These are phyloP conservation scores for Pinctada fucata DNA, from an alignment of 2,888 invertebrate genomes.

Conservation along the genomic window DNA sequence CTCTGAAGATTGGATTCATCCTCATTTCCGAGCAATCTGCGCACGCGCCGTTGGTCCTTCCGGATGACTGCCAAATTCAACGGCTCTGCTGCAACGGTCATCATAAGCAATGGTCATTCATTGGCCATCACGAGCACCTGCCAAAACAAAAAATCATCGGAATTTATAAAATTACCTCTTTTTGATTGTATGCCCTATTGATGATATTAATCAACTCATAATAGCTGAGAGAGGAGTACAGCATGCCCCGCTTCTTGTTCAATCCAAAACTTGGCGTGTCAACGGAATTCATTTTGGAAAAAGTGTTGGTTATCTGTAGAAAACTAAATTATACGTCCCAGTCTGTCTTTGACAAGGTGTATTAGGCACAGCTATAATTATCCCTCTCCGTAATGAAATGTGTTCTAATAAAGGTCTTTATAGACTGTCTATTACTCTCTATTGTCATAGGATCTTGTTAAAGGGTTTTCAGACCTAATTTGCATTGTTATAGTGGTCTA, in stretches of 20 bases:
- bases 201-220: background rate
- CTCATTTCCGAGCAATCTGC: background rate
- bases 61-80: conserved; percentile 13
- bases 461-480: too few relatives aligned
- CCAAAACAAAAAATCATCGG: background rate
- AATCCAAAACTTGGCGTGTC: too few relatives aligned
- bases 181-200: background rate
- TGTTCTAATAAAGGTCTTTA: too few relatives aligned
- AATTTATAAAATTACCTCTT: background rate
- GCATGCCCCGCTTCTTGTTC: background rate
- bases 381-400: too few relatives aligned
- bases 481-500: too few relatives aligned
- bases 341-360: too few relatives aligned
- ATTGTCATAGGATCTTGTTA: too few relatives aligned
- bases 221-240: background rate
- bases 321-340: too few relatives aligned
- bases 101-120: background rate
- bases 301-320: too few relatives aligned
- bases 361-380: too few relatives aligned
- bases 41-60: conserved; percentile 8
- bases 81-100: background rate
- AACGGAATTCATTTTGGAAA: too few relatives aligned
- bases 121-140: background rate
- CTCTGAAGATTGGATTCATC: background rate
- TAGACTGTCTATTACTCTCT: too few relatives aligned